Evolutionary conservation across 2,797 vertebrate genomes (phyloP).

Genomic region (Leuciscus waleckii): DNA sequence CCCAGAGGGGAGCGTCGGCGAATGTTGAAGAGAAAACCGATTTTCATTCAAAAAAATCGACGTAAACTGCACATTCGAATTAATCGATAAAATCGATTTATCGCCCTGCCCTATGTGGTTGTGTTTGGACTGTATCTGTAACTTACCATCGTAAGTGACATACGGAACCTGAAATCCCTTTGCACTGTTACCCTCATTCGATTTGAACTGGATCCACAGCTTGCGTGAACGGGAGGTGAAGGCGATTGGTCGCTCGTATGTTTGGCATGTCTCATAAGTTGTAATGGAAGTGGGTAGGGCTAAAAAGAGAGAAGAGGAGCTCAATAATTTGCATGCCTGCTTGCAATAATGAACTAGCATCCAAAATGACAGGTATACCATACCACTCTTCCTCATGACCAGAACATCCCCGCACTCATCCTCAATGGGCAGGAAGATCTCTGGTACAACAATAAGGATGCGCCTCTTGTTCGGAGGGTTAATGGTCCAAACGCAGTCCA

Average conservation of each 20-base stretch:
- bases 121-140: constrained; percentile 62
- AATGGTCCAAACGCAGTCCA: constrained; percentile 96
- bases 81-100: no score
- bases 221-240: constrained; percentile 95
- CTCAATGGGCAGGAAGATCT: constrained; percentile 97
- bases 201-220: constrained; percentile 98
- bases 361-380: constrained; percentile 31
- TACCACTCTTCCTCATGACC: constrained; percentile 98
- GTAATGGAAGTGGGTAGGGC: constrained; percentile 92
- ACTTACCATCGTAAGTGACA: constrained; percentile 93
- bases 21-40: no score
- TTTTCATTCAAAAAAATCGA: no score
- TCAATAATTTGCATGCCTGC: background rate
- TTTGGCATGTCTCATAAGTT: constrained; percentile 97
- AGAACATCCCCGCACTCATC: constrained; percentile 96
- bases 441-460: constrained; percentile 95
- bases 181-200: constrained; percentile 95
- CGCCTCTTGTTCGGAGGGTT: constrained; percentile 93
- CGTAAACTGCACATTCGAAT: no score
- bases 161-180: constrained; percentile 98
- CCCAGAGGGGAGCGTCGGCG: no score
- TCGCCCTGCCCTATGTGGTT: background rate
- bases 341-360: background rate
- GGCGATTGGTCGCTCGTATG: constrained; percentile 94
- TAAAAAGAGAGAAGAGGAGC: constrained; percentile 17